phyloP scores from a whole-genome alignment of 2,888 invertebrate species.

The Teinopalpus imperialis region DNA sequence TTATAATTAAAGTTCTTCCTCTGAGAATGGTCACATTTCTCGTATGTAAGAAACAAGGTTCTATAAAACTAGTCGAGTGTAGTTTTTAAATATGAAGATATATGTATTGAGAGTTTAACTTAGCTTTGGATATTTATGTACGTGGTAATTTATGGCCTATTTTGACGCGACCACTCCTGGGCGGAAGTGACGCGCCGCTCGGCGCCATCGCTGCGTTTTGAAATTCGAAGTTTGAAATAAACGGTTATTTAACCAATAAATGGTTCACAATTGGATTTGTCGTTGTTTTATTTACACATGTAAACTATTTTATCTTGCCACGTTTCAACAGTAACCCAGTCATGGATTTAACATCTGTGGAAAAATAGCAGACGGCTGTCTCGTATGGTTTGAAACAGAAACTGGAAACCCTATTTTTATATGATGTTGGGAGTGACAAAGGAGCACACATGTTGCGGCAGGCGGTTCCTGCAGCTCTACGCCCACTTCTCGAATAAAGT shows the following conservation, averaged over 20 bases:
- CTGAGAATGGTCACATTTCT: conserved; percentile 33
- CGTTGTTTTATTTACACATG: conserved; percentile 42
- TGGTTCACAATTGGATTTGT: conserved; percentile 60
- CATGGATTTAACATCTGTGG: no score
- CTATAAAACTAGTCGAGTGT: conserved; percentile 50
- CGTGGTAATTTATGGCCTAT: conserved; percentile 27
- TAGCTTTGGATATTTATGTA: conserved; percentile 62
- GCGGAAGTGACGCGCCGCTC: conserved; percentile 26
- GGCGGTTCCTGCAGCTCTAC: no score
- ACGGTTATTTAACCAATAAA: conserved; percentile 51
- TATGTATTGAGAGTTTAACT: conserved; percentile 50
- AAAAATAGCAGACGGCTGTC: no score
- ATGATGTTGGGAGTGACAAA: no score
- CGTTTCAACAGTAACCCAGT: no score
- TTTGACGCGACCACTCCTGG: conserved; percentile 16
- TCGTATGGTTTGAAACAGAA: no score
- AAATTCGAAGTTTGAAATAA: conserved; percentile 38
- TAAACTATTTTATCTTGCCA: no score
- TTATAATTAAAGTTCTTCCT: no score
- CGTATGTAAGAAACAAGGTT: conserved; percentile 34
- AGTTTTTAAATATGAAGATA: conserved; percentile 56
- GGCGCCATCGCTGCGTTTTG: conserved; percentile 40
- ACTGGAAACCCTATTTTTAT: no score
- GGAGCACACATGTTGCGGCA: no score
- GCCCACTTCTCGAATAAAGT: no score